Conservation (phyloP, 2,797 vertebrate species). For the Tympanoctomys barrerae region DNA sequence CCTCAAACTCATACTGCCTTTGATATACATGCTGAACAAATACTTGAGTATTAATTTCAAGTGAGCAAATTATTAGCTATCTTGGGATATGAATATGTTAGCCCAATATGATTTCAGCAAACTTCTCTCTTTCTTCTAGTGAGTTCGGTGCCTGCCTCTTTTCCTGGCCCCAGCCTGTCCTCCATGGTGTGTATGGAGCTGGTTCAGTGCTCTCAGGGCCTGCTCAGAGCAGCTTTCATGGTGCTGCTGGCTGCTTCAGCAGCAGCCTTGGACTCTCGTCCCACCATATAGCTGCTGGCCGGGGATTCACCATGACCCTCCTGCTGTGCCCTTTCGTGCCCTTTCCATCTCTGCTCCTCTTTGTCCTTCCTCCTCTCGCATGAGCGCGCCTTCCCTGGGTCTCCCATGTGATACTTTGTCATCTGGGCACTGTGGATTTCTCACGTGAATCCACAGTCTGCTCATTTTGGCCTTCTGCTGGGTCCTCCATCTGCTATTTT, state of each 20-base stretch:
- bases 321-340: neutral
- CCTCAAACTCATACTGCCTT: neutral
- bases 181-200: neutral
- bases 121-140: neutral
- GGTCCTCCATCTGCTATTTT: neutral
- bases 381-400: neutral
- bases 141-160: neutral
- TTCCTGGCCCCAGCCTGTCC: neutral
- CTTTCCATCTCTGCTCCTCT: neutral
- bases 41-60: neutral
- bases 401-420: neutral
- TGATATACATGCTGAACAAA: neutral
- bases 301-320: accelerated
- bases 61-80: neutral
- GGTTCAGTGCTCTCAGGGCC: neutral
- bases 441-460: neutral
- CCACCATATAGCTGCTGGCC: neutral
- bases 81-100: neutral
- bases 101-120: neutral
- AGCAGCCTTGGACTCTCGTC: neutral
- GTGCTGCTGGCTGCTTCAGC: neutral
- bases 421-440: neutral
- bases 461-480: neutral
- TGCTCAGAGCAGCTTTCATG: neutral
- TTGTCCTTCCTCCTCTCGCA: neutral